Base-by-base conservation (phyloP, 2,888 invertebrate species). In the Lacanobia oleracea region DNA sequence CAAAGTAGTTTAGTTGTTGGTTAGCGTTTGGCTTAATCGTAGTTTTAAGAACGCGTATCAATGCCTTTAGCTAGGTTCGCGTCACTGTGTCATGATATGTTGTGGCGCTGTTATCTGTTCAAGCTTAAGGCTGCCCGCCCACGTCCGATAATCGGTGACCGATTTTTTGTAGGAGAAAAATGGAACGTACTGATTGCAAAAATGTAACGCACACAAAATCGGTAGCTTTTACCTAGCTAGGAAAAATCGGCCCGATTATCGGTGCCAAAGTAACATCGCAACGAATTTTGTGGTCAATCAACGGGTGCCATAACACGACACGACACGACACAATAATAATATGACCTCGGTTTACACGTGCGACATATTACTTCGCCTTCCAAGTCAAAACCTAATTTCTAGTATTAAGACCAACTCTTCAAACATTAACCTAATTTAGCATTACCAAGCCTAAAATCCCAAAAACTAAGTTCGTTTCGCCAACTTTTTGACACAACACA, bases 401-500 rank as follows among this genome's bases (percentile, higher is more conserved):
- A 67, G 27, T 40, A 56, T 33, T 48, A 18, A 37, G 43, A 77
- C 33, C 5, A 51, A 57, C 50, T 77, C 45, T 40, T 48, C 18
- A 16, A 67, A 27, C 62, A 74, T 75, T 65, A 53, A 56, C 64
- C 63, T 61, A 65, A 67, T 68, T 33, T 23, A n/a, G 40, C 51
- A 21, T 51, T 33, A 75, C 56, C 21, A 64, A 64, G 60, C 23
- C 37, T 51, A 51, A 16, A 71, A 48, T 54, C 27, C 50, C 51
- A 48, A 62, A 77, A 64, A 71, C 48, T 67, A 73, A 77, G 69
- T 72, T 74, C 33, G 51, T 53, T 54, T n/a, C 9, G n/a, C 14
- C 16, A 83, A 84, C 72, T 84, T 83, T 81, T 75, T 74, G 72
- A 79, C 69, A 72, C 77, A 72, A 76, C 72, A 77, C 56, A 62